phyloP scores from a whole-genome alignment of 2,113 vertebrate species.

The Patagioenas fasciata region DNA sequence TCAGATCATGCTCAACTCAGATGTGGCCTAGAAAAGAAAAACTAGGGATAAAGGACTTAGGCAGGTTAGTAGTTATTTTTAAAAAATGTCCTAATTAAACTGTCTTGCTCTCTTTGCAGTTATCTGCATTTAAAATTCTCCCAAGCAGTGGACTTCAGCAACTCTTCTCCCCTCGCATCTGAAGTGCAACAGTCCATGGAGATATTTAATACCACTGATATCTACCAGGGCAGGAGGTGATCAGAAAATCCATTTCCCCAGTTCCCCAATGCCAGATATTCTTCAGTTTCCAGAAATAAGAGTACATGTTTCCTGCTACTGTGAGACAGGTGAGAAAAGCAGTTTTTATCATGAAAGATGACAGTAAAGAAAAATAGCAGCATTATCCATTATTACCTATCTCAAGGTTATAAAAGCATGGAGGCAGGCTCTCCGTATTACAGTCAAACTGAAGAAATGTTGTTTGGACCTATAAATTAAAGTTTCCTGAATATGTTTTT shows the following conservation, averaged over 20 bases:
- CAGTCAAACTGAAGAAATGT: background rate
- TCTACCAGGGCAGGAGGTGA: background rate
- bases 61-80: background rate
- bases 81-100: background rate
- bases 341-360: background rate
- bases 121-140: background rate
- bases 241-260: background rate
- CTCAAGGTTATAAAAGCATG: background rate
- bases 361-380: background rate
- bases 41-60: background rate
- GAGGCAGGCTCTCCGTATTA: background rate
- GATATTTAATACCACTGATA: background rate
- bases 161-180: background rate
- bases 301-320: background rate
- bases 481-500: rapidly evolving
- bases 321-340: background rate
- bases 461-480: background rate
- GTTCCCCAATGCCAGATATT: background rate
- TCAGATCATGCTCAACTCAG: background rate
- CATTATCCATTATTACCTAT: background rate
- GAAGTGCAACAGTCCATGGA: background rate
- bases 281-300: background rate
- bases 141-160: background rate
- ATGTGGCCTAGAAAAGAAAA: background rate
- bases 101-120: background rate